Evolutionary conservation across 2,797 vertebrate species (phyloP), one percentile per base, ranked within the genome.

Genomic region (Brotogeris chrysoptera): DNA sequence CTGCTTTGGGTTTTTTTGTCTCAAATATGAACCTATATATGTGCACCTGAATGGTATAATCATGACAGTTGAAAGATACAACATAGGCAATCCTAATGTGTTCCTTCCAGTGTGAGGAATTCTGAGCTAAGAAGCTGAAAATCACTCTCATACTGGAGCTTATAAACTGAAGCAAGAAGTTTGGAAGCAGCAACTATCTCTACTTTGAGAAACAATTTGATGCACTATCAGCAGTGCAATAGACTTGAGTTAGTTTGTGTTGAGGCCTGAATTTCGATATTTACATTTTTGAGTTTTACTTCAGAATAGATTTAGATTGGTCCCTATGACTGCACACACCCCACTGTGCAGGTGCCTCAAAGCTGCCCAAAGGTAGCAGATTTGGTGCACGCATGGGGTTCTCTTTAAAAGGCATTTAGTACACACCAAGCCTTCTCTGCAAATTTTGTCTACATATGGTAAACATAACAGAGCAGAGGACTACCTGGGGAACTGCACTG

Each of bases 61-160:
- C 95, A 91, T 88, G 55, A 79, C 30, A 91, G 27, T 25, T 87
- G 71, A 85, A 93, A 78, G 30, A 68, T 79, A 34, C 47, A 90
- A 92, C 36, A 70, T 46, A 80, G 4, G 18, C 38, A 85, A 61
- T 80, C 66, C 64, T 80, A 79, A 92, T 80, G 64, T 85, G 80
- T 83, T 92, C 68, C 47, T 91, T 93, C 53, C 74, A 81, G 32
- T 84, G 44, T 89, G 69, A 30, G 82, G 25, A 87, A 87, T 87
- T 94, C 85, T 95, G 66, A 90, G 34, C 84, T 92, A 80, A 90
- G 86, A 85, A 79, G 64, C 34, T 30, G 61, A 92, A 90, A 92
- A 73, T 77, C 57, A 52, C 64, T 86, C 86, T 82, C 73, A 63
- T 65, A 44, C 27, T 82, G 86, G 41, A 72, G n/a, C 25, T 95